Percentiles rank a stretch among this genome's conserved stretches.
These are phyloP conservation scores for Cyanoderma ruficeps DNA, from an alignment of 2,113 vertebrate genomes.

Conservation along the genomic window DNA sequence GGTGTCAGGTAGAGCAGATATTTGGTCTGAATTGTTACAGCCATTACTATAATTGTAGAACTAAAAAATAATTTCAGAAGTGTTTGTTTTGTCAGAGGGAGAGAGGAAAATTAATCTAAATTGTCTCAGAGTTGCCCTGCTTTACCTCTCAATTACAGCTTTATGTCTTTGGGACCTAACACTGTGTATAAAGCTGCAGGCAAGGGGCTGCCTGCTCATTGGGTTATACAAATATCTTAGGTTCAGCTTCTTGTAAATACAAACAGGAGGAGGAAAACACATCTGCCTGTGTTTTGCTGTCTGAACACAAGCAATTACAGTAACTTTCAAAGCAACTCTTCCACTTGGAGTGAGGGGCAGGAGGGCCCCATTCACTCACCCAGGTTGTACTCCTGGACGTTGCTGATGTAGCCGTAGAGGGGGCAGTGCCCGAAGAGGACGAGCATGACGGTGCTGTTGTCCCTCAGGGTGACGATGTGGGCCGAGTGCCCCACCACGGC, in stretches of 20 bases:
- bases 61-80: not conserved
- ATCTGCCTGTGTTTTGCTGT: not conserved
- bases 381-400: conserved; percentile 90
- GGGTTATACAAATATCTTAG: not conserved
- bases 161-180: not conserved
- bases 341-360: fast-evolving
- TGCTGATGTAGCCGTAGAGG: conserved; percentile 94
- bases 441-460: conserved; percentile 82
- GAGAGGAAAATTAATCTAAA: not conserved
- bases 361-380: conserved; percentile 71
- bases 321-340: not conserved
- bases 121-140: not conserved
- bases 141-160: not conserved
- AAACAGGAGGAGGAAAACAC: not conserved
- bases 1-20: not conserved
- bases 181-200: not conserved
- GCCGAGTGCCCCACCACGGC: conserved; percentile 95
- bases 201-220: not conserved
- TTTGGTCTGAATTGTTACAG: not conserved
- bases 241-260: not conserved
- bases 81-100: not conserved
- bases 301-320: fast-evolving
- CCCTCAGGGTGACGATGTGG: conserved; percentile 80
- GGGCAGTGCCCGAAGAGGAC: conserved; percentile 96
- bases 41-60: not conserved